phyloP scores from a whole-genome alignment of 2,888 invertebrate genomes.

The Hemicrepidius hirtus region DNA sequence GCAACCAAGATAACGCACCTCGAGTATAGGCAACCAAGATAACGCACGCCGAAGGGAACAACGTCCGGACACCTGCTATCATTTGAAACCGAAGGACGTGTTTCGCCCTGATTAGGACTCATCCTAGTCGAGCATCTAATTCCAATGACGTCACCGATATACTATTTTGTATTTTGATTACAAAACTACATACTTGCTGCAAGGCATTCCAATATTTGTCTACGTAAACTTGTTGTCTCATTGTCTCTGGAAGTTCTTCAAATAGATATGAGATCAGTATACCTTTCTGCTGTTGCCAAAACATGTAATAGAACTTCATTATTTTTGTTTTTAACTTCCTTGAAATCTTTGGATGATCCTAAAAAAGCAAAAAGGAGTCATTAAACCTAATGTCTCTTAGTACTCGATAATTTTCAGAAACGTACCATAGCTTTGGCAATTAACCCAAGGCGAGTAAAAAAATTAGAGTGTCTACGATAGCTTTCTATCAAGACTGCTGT shows the following conservation, averaged over 20 bases:
- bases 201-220: conserved; percentile 59
- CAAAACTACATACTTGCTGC: conserved; percentile 46
- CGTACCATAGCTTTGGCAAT: conserved; percentile 43
- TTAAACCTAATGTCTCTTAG: too few relatives aligned
- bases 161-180: too few relatives aligned
- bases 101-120: too few relatives aligned
- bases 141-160: too few relatives aligned
- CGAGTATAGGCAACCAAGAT: too few relatives aligned
- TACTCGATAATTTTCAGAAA: too few relatives aligned
- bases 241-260: conserved; percentile 48
- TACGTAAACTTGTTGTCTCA: conserved; percentile 54
- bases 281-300: conserved; percentile 56
- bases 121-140: too few relatives aligned
- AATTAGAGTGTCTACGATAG: conserved; percentile 53
- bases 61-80: too few relatives aligned
- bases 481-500: conserved; percentile 57
- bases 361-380: background rate
- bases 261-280: conserved; percentile 50
- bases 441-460: conserved; percentile 44
- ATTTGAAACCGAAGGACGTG: too few relatives aligned
- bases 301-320: conserved; percentile 54
- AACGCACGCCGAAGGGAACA: too few relatives aligned
- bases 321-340: conserved; percentile 50
- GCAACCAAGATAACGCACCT: too few relatives aligned
- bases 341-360: conserved; percentile 46